Percentiles rank a stretch among this genome's conserved stretches.
phyloP scores from a whole-genome alignment of 2,113 vertebrate species.

The Zosterops borbonicus region DNA sequence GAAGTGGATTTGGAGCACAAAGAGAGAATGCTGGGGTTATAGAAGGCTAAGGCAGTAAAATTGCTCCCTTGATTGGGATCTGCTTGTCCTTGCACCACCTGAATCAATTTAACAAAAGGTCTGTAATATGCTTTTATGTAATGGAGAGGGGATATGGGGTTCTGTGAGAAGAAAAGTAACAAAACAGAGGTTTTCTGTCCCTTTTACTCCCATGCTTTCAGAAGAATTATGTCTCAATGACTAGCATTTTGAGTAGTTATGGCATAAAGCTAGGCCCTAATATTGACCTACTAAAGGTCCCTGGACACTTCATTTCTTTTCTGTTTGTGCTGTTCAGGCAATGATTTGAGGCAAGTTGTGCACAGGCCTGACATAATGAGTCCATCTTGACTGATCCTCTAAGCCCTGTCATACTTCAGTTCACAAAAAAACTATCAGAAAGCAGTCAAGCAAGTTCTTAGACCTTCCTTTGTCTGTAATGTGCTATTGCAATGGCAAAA shows the following conservation, averaged over 20 bases:
- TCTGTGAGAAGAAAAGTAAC: background rate
- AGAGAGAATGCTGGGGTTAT: background rate
- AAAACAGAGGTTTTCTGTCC: background rate
- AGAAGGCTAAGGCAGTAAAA: background rate
- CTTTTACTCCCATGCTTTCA: background rate
- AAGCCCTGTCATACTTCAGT: background rate
- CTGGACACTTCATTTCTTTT: background rate
- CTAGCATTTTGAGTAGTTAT: background rate
- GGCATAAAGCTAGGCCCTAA: background rate
- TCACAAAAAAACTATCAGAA: background rate
- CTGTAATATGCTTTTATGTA: background rate
- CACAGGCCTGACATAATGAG: background rate
- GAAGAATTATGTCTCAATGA: background rate
- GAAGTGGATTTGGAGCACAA: background rate
- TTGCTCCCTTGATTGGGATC: background rate
- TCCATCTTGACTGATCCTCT: background rate
- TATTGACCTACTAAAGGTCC: fast-evolving
- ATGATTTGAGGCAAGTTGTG: background rate
- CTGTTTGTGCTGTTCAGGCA: background rate
- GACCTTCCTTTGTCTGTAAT: background rate
- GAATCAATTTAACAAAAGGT: background rate
- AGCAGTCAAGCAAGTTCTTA: background rate
- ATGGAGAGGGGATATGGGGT: background rate
- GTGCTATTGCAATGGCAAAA: background rate
- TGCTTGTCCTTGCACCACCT: background rate